Conservation (phyloP, 1,140 invertebrate genomes). For the Aphaenogaster floridana region DNA sequence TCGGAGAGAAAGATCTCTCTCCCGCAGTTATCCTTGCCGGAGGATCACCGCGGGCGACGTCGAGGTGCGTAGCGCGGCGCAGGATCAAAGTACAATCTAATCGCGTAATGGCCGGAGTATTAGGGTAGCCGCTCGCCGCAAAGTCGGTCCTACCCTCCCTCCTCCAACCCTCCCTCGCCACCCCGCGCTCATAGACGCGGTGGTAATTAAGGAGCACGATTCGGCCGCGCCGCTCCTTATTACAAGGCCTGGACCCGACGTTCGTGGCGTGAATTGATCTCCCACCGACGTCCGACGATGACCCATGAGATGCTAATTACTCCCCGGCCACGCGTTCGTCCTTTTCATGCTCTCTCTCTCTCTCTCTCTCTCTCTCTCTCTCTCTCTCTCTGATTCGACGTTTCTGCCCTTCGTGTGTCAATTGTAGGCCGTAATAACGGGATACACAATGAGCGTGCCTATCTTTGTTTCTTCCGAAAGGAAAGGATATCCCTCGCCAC, state of each 20-base stretch:
- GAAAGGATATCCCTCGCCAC: not conserved
- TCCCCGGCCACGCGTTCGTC: constrained; percentile 21
- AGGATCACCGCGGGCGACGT: constrained; percentile 40
- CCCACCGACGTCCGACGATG: constrained; percentile 18
- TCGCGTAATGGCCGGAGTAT: constrained; percentile 67
- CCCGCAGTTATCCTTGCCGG: constrained; percentile 19
- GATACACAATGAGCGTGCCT: constrained; percentile 3
- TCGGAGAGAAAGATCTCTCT: not conserved
- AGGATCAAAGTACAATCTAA: constrained; percentile 69
- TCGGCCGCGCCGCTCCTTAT: constrained; percentile 57
- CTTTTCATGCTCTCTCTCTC: constrained; percentile 26
- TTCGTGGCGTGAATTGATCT: constrained; percentile 50
- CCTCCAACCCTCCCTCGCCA: not conserved
- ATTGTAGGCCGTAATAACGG: constrained; percentile 19
- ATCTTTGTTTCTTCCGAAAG: not conserved
- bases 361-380: not conserved
- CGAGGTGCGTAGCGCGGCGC: constrained; percentile 23
- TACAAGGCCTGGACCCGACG: constrained; percentile 46
- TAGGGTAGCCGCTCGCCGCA: constrained; percentile 47
- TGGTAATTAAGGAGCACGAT: constrained; percentile 64
- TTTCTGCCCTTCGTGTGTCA: constrained; percentile 25
- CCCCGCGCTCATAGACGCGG: constrained; percentile 22
- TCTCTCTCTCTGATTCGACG: not conserved
- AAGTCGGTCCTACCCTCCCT: not conserved
- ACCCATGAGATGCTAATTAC: constrained; percentile 46